Base-by-base conservation (phyloP, 1,140 invertebrate genomes). In the Psix sp. region DNA sequence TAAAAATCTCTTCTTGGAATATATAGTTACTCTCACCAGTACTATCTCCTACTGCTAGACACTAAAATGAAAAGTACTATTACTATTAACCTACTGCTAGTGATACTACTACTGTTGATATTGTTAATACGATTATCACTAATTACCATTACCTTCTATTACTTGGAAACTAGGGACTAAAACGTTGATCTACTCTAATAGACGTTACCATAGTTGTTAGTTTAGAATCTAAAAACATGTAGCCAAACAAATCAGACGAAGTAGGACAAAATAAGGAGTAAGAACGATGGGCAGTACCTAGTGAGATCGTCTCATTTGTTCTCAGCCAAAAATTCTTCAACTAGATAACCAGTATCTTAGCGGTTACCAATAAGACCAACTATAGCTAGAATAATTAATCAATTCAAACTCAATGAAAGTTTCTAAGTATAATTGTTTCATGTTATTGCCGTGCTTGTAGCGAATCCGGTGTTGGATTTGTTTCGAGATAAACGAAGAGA, bases 161-260 rank as follows among this genome's bases (percentile, higher is more conserved):
- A 77, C 75, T 80, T 68, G 51, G 57, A 63, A 68, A 54, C 65
- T 76, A 74, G 54, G 38, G 71, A 75, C 54, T 78, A 77, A 73
- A 75, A 78, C 78, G 63, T 76, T 36, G 65, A 70, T 74, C 75
- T 81, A 81, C 45, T 84, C 71, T 77, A 76, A 63, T 85, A 84
- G 75, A 74, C 77, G 73, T 80, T 77, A 70, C 38, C 31, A 57
- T 84, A 84, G 77, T 48, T 75, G 54, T 76, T 82, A 84, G 79
- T 79, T 33, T 68, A 80, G 62, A 13, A 11, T 33, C 57, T 45
- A 68, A 9, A 29, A 29, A 29, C 26, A 15, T 39, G 42, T 74
- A 74, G 71, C 24, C 42, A 39, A 74, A 48, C 48, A 45, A 60
- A 60, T 66, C 52, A 46, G 60, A 73, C 20, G 54, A 40, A 65